A percentile compares a stretch with the other conserved stretches of the same genome.
Evolutionary conservation across 1,140 invertebrate genomes (phyloP).

Genomic region (Drosophila lacteicornis): DNA sequence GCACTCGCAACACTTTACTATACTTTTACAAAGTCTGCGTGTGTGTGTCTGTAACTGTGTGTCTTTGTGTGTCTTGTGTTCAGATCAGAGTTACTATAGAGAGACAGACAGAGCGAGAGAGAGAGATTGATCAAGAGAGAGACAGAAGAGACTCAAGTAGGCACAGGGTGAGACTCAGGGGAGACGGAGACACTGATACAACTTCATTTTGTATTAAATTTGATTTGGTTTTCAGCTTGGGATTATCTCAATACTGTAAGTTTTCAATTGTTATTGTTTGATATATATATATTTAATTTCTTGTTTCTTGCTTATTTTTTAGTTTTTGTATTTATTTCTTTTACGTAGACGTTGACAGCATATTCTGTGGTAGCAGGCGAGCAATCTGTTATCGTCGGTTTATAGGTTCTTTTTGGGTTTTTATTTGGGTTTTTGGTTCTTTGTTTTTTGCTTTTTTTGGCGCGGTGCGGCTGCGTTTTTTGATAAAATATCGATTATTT

Average conservation of each 20-base stretch:
- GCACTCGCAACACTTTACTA: slow-evolving; percentile 78
- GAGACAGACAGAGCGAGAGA: slow-evolving; percentile 28
- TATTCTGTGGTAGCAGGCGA: slow-evolving; percentile 68
- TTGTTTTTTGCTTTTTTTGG: slow-evolving; percentile 3
- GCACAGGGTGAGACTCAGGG: slow-evolving; percentile 6
- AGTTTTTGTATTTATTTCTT: slow-evolving; percentile 6
- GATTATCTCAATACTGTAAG: slow-evolving; percentile 17
- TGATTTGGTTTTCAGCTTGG: slow-evolving; percentile 58
- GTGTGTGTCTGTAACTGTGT: slow-evolving; percentile 38
- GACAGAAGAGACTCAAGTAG: slow-evolving; percentile 33
- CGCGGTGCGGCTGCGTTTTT: slow-evolving; percentile 55
- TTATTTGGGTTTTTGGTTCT: slow-evolving; percentile 2
- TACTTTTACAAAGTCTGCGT: slow-evolving; percentile 72
- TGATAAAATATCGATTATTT: slow-evolving; percentile 83
- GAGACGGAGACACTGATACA: slow-evolving; percentile 38
- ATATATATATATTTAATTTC: slow-evolving; percentile 14
- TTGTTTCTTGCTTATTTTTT: not conserved
- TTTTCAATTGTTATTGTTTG: slow-evolving; percentile 4
- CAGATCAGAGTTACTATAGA: slow-evolving; percentile 35
- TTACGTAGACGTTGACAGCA: slow-evolving; percentile 62
- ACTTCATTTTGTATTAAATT: slow-evolving; percentile 76
- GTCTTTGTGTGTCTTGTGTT: slow-evolving; percentile 32
- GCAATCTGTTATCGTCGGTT: slow-evolving; percentile 66
- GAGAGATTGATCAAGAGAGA: slow-evolving; percentile 21
- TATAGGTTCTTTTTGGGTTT: slow-evolving; percentile 36